A percentile compares a stretch with the other conserved stretches of the same genome.
Evolutionary conservation across 2,113 vertebrate species (phyloP).

Genomic region (Pituophis catenifer): DNA sequence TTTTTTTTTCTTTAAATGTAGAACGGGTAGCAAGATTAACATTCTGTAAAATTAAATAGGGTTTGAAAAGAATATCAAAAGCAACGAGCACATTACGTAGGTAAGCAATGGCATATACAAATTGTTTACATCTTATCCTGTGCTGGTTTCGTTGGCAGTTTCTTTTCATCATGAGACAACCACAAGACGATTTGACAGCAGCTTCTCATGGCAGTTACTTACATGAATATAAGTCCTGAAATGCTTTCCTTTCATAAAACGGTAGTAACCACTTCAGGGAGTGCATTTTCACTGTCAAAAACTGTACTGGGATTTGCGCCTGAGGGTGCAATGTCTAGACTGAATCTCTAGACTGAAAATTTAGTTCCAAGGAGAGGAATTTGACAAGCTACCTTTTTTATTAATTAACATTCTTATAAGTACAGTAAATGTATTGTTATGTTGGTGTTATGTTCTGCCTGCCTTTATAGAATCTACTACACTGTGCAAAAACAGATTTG

Average conservation of each 20-base stretch:
- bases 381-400: constrained; percentile 4
- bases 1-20: background rate
- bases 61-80: too few relatives aligned
- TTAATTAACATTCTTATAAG: background rate
- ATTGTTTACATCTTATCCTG: background rate
- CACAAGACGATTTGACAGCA: background rate
- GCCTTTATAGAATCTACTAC: background rate
- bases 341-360: background rate
- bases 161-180: background rate
- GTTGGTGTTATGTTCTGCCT: background rate
- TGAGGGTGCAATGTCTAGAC: background rate
- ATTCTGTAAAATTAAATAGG: background rate
- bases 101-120: background rate
- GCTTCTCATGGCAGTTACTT: background rate
- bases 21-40: background rate
- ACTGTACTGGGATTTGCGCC: background rate
- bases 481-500: background rate
- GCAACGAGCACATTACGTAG: background rate
- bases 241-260: background rate
- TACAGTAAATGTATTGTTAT: background rate
- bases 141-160: background rate
- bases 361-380: background rate
- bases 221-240: background rate
- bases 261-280: background rate
- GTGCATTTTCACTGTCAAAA: background rate